Conservation (phyloP, 2,797 vertebrate genomes). For the Syngnathus acus region DNA sequence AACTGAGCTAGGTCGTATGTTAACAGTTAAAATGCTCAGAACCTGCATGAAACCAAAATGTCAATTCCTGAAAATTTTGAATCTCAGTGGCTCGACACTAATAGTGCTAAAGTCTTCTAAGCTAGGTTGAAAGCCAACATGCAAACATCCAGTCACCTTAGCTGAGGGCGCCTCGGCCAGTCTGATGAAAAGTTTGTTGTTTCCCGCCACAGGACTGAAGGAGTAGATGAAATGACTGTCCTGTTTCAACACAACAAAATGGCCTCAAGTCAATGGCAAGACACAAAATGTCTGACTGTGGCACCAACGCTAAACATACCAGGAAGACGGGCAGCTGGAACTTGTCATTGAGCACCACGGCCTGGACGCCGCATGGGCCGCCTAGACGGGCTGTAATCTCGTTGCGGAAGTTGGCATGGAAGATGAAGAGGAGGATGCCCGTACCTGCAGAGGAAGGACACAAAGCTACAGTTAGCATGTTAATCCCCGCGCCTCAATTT, state of each 20-base stretch:
- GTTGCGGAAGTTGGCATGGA: slow-evolving; percentile 87
- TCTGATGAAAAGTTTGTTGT: slow-evolving; percentile 91
- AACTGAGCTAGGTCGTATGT: background rate
- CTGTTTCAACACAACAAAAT: slow-evolving; percentile 50
- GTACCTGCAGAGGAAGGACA: slow-evolving; percentile 66
- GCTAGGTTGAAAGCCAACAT: background rate
- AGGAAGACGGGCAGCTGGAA: slow-evolving; percentile 96
- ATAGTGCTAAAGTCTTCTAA: too few species aligned
- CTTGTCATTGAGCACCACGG: slow-evolving; percentile 94
- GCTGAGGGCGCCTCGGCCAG: slow-evolving; percentile 83
- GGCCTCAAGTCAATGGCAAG: background rate
- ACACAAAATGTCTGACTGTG: background rate
- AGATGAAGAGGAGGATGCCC: slow-evolving; percentile 90
- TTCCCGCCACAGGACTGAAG: slow-evolving; percentile 83
- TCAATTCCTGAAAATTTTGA: background rate
- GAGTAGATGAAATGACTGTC: slow-evolving; percentile 99
- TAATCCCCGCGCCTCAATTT: background rate
- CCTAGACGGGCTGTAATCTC: slow-evolving; percentile 86
- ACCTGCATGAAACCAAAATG: background rate
- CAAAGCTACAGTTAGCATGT: background rate
- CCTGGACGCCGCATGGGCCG: slow-evolving; percentile 92
- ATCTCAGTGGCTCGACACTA: background rate
- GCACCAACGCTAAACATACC: slow-evolving; percentile 61
- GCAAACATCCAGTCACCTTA: slow-evolving; percentile 73
- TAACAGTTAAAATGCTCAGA: background rate